phyloP scores from a whole-genome alignment of 1,140 invertebrate species.

The Drosophila obscura region DNA sequence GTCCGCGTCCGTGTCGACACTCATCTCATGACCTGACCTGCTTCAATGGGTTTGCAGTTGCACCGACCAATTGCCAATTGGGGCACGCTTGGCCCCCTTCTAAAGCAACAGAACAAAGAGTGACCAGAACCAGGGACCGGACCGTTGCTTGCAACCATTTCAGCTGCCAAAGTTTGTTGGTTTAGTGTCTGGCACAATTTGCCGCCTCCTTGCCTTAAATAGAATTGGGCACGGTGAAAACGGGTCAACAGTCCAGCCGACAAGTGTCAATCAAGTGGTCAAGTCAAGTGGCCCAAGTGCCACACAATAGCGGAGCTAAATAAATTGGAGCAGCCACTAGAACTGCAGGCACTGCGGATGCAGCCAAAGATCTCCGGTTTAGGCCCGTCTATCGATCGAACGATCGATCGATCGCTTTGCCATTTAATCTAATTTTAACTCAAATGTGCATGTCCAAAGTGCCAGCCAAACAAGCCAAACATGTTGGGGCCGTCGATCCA shows the following conservation, averaged over 20 bases:
- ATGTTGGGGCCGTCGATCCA: constrained; percentile 60
- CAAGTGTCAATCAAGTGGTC: constrained; percentile 51
- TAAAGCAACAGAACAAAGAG: constrained; percentile 27
- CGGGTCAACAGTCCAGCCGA: constrained; percentile 11
- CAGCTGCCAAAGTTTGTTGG: constrained; percentile 40
- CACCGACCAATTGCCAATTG: background rate
- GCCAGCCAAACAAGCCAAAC: constrained; percentile 62
- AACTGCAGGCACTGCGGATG: background rate
- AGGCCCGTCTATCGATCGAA: constrained; percentile 8
- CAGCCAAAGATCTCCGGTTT: background rate
- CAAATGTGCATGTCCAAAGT: constrained; percentile 57
- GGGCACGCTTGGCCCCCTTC: constrained; percentile 16
- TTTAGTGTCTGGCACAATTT: constrained; percentile 41
- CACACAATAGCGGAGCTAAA: background rate
- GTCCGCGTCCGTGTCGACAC: constrained; percentile 6
- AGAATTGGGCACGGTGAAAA: constrained; percentile 58
- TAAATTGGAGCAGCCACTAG: constrained; percentile 31
- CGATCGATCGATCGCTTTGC: constrained; percentile 20
- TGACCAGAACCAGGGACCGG: constrained; percentile 46
- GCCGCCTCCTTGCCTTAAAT: constrained; percentile 17
- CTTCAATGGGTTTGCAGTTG: constrained; percentile 55
- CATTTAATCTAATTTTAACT: constrained; percentile 80
- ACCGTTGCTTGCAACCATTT: constrained; percentile 58
- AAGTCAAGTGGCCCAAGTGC: constrained; percentile 1
- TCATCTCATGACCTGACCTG: constrained; percentile 58